Conservation (phyloP, 2,888 invertebrate species). For the Coenonympha glycerion region DNA sequence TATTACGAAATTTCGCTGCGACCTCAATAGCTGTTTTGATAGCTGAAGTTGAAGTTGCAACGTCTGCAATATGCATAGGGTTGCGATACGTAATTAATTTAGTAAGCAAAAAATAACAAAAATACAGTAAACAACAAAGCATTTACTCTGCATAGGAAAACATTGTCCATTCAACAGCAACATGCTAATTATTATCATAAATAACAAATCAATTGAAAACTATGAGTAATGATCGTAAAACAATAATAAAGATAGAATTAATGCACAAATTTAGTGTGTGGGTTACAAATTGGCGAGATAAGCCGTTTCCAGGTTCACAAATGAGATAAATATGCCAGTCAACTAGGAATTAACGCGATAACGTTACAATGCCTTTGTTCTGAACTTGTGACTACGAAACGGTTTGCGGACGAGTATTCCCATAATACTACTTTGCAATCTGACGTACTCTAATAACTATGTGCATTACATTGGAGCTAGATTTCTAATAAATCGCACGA, state of each 20-base stretch:
- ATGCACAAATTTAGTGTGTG: conserved; percentile 4
- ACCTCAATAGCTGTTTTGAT: too few species aligned
- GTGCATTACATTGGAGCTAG: conserved; percentile 11
- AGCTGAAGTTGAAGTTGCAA: too few species aligned
- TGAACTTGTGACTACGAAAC: not conserved
- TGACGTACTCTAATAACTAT: conserved; percentile 2
- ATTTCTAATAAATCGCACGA: not conserved
- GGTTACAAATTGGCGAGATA: conserved; percentile 15
- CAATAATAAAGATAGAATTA: not conserved
- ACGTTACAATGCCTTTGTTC: conserved; percentile 30
- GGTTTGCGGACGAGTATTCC: not conserved
- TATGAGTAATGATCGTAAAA: not conserved
- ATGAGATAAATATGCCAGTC: conserved; percentile 39
- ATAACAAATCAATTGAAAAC: not conserved
- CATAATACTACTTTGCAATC: not conserved
- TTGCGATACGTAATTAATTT: too few species aligned
- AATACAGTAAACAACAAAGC: not conserved
- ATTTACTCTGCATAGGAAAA: not conserved
- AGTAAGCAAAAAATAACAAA: not conserved
- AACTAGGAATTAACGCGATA: conserved; percentile 44
- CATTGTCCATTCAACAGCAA: not conserved
- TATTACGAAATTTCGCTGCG: too few species aligned
- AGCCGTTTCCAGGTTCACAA: conserved; percentile 22
- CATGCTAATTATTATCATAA: not conserved
- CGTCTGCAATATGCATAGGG: too few species aligned